Evolutionary conservation across 2,797 vertebrate genomes (phyloP), one percentile per base, ranked within the genome.

Genomic region (Microcaecilia unicolor): DNA sequence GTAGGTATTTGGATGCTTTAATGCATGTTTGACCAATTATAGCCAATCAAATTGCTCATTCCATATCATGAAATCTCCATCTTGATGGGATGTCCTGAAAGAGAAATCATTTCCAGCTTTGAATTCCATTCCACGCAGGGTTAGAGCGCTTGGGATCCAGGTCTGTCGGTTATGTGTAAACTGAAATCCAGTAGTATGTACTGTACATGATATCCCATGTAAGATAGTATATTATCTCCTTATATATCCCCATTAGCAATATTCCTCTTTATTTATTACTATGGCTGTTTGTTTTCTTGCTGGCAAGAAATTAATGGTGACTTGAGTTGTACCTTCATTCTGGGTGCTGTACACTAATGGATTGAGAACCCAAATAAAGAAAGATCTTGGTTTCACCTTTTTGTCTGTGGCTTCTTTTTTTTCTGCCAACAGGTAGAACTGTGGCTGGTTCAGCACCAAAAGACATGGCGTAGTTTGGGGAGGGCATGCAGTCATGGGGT

Each of bases 221-320:
- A n/a, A n/a, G n/a, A n/a, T n/a, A n/a, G n/a, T 1, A 1, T 25
- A 2, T 1, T 15, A 49, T 18, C 4, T 13, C 9, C 4, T 18
- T 34, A 7, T 18, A 6, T 30, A 36, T 28, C 29, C n/a, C 5
- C 3, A 4, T 17, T 25, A 39, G 55, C 35, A 48, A 41, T 44
- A 48, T 51, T 48, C 40, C 57, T 56, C 55, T 64, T 48, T 69
- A 66, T 71, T n/a, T n/a, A n/a, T n/a, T n/a, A n/a, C n/a, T n/a
- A n/a, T 61, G 43, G 55, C 58, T 42, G 55, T 71, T 55, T 61
- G 55, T 62, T 64, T 68, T 71, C 68, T 71, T 71, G 68, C 68
- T 62, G 68, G 68, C 68, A 71, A 71, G 68, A 68, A 71, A 62
- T 54, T 60, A 50, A 25, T 15, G 41, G 41, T 0, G 31, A 34